Evolutionary conservation across 2,888 invertebrate species (phyloP), one percentile per base, ranked within the genome.

Genomic region (Gibbula magus): DNA sequence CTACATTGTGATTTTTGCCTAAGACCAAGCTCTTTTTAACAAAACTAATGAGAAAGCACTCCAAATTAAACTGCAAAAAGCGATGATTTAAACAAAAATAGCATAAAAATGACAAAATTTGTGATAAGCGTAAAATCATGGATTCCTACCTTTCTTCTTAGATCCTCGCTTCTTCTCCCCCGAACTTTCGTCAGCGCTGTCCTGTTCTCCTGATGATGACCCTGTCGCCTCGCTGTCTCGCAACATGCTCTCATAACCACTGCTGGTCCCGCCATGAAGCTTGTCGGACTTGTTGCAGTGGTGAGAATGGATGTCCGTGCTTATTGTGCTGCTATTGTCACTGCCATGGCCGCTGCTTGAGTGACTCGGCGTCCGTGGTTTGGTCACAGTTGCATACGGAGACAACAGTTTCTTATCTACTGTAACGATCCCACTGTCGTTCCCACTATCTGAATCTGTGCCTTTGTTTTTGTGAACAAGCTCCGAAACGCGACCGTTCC

Each of bases 221-320:
- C 96, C 97, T 29, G 97, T 97, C 83, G 96, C 97, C 91, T 97
- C 97, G 54, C 93, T 93, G 92, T 97, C 97, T 82, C 97, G 94
- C 13, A 97, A 96, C 85, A 97, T 96, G 88, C 97, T 97, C 91
- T 98, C 98, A 90, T 97, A 98, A 0, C 98, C 98, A 75, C 94
- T 94, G 89, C 95, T 97, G 91, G 97, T 97, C 2, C 97, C 91
- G 16, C 90, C 89, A 80, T 89, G 89, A 35, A 89, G 82, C 82
- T 90, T 91, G 79, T 91, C 90, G 5, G 89, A 89, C 83, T 85
- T 90, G 82, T 88, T 87, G 79, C 90, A 86, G 79, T 88, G 89
- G 77, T 88, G 86, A 10, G 87, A 86, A 67, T 86, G 84, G 82
- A 88, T 84, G 81, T 86, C 89, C 77, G 89, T 88, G 82, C 90